phyloP scores from a whole-genome alignment of 2,888 invertebrate genomes.

The Lottia gigantea region DNA sequence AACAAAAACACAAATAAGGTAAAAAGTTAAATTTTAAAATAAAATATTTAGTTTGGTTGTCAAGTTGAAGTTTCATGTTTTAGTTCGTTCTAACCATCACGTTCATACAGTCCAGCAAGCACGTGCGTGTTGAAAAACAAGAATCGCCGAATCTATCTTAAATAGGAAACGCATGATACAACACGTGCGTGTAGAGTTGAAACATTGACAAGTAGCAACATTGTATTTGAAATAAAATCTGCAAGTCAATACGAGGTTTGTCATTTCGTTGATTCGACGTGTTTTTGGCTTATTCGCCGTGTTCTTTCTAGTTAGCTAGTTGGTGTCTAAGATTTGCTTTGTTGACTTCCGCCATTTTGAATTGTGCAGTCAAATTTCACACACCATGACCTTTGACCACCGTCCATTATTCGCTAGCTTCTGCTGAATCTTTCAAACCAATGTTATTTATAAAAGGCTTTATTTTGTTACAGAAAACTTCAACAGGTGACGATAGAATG shows the following conservation, averaged over 20 bases:
- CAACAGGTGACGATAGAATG: no score
- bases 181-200: not conserved
- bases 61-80: not conserved
- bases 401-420: no score
- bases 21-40: no score
- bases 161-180: not conserved
- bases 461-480: no score
- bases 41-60: not conserved
- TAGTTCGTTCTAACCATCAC: not conserved
- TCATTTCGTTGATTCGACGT: not conserved
- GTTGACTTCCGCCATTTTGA: no score
- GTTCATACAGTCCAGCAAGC: not conserved
- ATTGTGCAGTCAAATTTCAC: no score
- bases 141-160: no score
- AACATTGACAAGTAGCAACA: not conserved
- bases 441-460: no score
- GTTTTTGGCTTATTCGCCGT: no score
- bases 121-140: not conserved
- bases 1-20: no score
- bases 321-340: not conserved
- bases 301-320: not conserved
- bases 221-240: not conserved
- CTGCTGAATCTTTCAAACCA: no score
- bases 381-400: no score
- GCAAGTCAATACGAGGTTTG: not conserved